Percentiles rank a stretch among this genome's conserved stretches.
These are phyloP conservation scores for Leptodactylus fallax DNA, from an alignment of 2,797 vertebrate genomes.

Conservation along the genomic window DNA sequence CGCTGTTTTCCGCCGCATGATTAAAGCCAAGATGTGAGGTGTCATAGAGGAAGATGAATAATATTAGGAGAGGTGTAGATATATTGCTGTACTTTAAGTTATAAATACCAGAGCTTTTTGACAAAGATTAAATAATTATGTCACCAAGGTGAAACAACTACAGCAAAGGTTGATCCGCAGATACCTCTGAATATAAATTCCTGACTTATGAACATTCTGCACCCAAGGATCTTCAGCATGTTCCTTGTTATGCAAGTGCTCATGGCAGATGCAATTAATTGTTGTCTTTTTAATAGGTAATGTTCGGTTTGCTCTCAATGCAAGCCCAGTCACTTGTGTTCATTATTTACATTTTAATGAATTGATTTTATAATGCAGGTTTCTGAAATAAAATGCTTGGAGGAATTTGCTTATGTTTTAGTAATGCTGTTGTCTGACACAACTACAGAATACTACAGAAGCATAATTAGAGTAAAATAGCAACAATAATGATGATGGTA, in stretches of 20 bases:
- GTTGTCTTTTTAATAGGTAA: neutral
- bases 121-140: conserved; percentile 34
- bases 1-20: conserved; percentile 77
- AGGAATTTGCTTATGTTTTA: conserved; percentile 12
- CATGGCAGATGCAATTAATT: conserved; percentile 8
- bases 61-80: conserved; percentile 72
- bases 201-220: conserved; percentile 6
- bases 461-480: neutral
- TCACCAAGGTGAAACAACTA: neutral
- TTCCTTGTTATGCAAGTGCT: conserved; percentile 4
- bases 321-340: conserved; percentile 2
- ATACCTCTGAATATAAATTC: neutral
- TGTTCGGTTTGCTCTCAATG: neutral
- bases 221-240: neutral
- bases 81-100: conserved; percentile 21
- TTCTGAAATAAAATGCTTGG: neutral
- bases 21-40: conserved; percentile 83
- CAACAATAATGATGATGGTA: neutral
- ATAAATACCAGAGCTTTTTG: conserved; percentile 23
- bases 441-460: neutral
- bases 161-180: neutral
- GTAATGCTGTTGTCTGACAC: conserved; percentile 2
- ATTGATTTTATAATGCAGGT: conserved; percentile 3
- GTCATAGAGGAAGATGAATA: conserved; percentile 77
- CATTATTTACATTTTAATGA: conserved; percentile 29